Conservation (phyloP, 2,797 vertebrate species). For the Fistularia tabacaria region DNA sequence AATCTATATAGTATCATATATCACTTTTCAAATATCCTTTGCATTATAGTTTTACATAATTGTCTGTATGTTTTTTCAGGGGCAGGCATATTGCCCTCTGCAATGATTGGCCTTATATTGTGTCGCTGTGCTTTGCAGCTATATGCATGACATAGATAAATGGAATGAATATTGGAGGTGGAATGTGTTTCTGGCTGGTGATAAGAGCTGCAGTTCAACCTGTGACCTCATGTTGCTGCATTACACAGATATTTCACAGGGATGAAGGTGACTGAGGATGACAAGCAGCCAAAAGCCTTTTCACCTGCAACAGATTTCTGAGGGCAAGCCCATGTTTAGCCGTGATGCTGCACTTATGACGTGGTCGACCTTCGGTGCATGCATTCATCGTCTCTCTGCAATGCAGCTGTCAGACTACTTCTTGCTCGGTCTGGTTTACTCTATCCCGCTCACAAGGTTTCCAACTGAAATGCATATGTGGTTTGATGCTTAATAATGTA, state of each 20-base stretch:
- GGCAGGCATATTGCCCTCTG: no score
- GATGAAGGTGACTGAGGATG: conserved; percentile 68
- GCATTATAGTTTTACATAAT: no score
- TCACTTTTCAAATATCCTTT: no score
- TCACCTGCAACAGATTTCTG: conserved; percentile 56
- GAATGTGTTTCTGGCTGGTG: neutral
- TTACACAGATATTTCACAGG: conserved; percentile 7
- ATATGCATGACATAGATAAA: neutral
- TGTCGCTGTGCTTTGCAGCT: neutral
- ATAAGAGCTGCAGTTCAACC: conserved; percentile 22
- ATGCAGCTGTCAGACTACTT: conserved; percentile 53
- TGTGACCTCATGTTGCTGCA: conserved; percentile 24
- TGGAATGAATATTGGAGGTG: neutral
- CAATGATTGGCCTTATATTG: no score
- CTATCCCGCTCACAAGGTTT: conserved; percentile 15
- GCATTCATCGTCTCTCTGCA: conserved; percentile 15
- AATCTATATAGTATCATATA: no score
- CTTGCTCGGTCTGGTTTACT: conserved; percentile 22
- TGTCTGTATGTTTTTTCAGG: no score
- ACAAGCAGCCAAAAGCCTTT: conserved; percentile 55
- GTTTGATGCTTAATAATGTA: neutral
- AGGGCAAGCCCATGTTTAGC: conserved; percentile 34
- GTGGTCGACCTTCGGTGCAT: conserved; percentile 59
- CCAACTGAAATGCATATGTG: neutral
- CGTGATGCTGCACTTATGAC: conserved; percentile 32